A percentile compares a stretch with the other conserved stretches of the same genome.
Evolutionary conservation across 1,140 invertebrate species (phyloP).

Genomic region (Sminthurides bifidus): DNA sequence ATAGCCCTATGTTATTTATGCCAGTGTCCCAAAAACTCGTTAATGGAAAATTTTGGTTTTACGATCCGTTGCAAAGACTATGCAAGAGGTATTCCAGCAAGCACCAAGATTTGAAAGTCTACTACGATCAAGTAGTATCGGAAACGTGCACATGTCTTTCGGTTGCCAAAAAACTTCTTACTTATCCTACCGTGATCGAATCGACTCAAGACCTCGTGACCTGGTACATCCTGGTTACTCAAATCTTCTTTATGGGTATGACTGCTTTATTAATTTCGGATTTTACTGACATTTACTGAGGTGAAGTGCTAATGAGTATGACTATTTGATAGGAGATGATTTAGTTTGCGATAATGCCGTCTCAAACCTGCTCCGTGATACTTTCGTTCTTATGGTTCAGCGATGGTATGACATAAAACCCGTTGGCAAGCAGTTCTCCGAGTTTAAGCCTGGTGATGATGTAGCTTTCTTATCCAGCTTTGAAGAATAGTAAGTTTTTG

Average conservation of each 20-base stretch:
- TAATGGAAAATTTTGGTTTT: slow-evolving; percentile 8
- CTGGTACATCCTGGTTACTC: not conserved
- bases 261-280: too few species aligned
- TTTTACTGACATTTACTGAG: too few species aligned
- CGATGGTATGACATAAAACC: too few species aligned
- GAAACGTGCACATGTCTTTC: not conserved
- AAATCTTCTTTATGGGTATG: slow-evolving; percentile 3
- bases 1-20: too few species aligned
- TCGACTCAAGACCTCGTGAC: not conserved
- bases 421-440: too few species aligned
- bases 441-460: not conserved
- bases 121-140: not conserved
- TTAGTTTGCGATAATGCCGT: too few species aligned
- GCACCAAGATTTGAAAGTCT: not conserved
- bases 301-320: too few species aligned
- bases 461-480: not conserved
- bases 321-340: too few species aligned
- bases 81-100: not conserved
- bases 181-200: not conserved
- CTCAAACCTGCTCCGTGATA: too few species aligned
- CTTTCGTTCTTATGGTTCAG: too few species aligned
- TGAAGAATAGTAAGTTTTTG: not conserved
- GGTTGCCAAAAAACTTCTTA: not conserved
- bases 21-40: too few species aligned
- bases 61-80: slow-evolving; percentile 11